Evolutionary conservation across 2,888 invertebrate genomes (phyloP), one percentile per base, ranked within the genome.

Genomic region (Xanthia icteritia): DNA sequence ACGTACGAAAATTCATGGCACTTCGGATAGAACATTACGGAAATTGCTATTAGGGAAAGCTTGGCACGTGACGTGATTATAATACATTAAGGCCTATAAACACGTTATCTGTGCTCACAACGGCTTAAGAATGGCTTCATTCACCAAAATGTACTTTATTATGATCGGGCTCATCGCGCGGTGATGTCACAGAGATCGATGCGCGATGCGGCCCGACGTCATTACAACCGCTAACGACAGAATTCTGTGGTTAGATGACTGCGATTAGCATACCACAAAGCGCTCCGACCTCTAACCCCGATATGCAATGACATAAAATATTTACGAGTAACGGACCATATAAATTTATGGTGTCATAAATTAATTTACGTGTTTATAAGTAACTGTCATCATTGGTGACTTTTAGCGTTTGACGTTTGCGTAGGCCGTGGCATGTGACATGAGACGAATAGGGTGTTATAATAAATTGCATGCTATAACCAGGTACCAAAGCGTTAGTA

Each of bases 181-280:
- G 73, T 89, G 84, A 90, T 85, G 88, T 89, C 89, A 89, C 70
- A 69, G 76, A 77, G 89, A 89, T 87, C 86, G 88, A 90, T 87
- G 86, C 68, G 77, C 82, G 76, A 83, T 77, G 74, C 76, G 81
- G 77, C 82, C 77, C 79, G 82, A 79, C 81, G 89, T 91, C 91
- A 93, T 93, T 93, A 92, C 91, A 86, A 89, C 91, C 91, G 77
- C 92, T 93, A 93, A 94, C 91, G 91, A 89, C 90, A 86, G 85
- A 86, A 86, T 90, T 91, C 88, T 91, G 90, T 89, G 90, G 91
- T 84, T 90, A 89, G 87, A 88, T 90, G 90, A 89, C 90, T 88
- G 82, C 92, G 89, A 94, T 95, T 94, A 94, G 91, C 93, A 94
- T 94, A 90, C 92, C 93, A 86, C 87, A 85, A 81, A 78, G 86